Evolutionary conservation across 2,888 invertebrate species (phyloP).

Genomic region (Pollenia labialis): DNA sequence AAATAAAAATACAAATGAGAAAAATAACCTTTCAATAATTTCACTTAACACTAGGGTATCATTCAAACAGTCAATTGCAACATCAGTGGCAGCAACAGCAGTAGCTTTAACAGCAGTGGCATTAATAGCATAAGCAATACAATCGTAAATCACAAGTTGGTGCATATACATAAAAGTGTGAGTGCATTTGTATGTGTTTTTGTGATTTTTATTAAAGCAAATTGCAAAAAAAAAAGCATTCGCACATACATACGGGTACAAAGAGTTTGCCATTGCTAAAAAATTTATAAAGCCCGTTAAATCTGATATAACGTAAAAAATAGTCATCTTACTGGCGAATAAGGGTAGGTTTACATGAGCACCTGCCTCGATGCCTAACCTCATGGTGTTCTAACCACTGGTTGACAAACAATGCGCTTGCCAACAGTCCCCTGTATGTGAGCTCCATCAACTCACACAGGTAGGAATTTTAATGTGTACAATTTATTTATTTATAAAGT

Average conservation of each 20-base stretch:
- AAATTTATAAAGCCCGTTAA: too few species aligned
- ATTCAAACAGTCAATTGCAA: slow-evolving; percentile 68
- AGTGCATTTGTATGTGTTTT: neutral
- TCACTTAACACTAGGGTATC: slow-evolving; percentile 69
- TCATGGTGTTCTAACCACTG: too few species aligned
- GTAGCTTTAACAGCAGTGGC: slow-evolving; percentile 28
- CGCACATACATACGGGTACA: neutral
- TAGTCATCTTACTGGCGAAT: too few species aligned
- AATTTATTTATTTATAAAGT: too few species aligned
- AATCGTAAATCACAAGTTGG: slow-evolving; percentile 60
- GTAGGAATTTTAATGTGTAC: too few species aligned
- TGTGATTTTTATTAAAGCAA: slow-evolving; percentile 61
- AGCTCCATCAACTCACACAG: too few species aligned
- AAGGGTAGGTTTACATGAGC: too few species aligned
- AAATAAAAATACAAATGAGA: neutral
- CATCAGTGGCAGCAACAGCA: slow-evolving; percentile 38
- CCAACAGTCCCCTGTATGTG: too few species aligned
- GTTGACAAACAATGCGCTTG: too few species aligned
- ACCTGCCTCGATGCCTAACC: too few species aligned
- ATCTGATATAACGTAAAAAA: too few species aligned
- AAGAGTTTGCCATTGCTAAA: slow-evolving; percentile 23
- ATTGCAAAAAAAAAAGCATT: slow-evolving; percentile 43
- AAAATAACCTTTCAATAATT: slow-evolving; percentile 67
- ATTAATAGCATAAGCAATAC: slow-evolving; percentile 1
- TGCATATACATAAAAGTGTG: slow-evolving; percentile 13